phyloP scores from a whole-genome alignment of 1,140 invertebrate species.

The Dinoponera quadriceps region DNA sequence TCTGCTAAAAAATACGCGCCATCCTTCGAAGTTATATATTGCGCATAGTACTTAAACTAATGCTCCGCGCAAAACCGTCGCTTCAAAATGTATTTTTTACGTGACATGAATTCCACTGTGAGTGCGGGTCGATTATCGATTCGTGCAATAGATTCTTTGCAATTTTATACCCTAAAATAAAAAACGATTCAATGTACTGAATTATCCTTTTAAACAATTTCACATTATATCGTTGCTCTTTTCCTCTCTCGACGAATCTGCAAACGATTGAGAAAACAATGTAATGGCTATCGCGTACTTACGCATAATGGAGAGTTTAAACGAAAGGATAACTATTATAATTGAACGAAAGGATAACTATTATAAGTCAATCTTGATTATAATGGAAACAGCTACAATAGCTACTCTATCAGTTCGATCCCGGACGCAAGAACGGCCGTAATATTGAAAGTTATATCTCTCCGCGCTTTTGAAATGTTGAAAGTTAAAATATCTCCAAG shows the following conservation, averaged over 20 bases:
- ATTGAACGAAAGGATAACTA: background rate
- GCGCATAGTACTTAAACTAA: background rate
- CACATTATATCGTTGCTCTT: no score
- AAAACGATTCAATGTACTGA: no score
- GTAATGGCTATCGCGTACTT: background rate
- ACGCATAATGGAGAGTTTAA: no score
- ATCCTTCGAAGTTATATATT: background rate
- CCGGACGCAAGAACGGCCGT: background rate
- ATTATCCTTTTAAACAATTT: no score
- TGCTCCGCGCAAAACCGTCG: background rate
- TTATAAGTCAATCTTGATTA: background rate
- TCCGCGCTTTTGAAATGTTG: background rate
- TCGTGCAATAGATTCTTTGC: no score
- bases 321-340: background rate
- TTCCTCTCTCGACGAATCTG: background rate
- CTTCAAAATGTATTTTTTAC: background rate
- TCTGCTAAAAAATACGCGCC: background rate
- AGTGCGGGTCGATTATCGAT: background rate
- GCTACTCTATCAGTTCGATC: background rate
- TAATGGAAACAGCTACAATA: background rate
- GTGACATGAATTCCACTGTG: background rate
- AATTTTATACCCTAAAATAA: no score
- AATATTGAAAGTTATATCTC: constrained; percentile 5
- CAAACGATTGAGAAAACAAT: background rate
- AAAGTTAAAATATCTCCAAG: background rate